These are phyloP conservation scores for Eutolmus rufibarbis DNA, from an alignment of 2,888 invertebrate genomes.

Conservation along the genomic window DNA sequence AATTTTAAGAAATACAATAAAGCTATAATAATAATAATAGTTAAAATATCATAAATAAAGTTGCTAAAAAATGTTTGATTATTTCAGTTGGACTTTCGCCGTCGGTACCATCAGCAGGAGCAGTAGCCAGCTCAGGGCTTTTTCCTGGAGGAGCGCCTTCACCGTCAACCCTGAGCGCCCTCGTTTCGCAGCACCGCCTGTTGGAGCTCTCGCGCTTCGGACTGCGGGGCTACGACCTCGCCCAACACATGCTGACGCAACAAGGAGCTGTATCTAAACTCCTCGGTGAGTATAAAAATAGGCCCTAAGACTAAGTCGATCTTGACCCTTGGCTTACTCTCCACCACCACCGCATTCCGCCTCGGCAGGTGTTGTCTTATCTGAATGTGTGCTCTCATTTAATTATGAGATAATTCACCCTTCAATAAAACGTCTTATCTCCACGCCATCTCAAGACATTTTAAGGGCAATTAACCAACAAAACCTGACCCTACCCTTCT, in stretches of 20 bases:
- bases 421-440: not conserved
- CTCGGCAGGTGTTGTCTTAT: not conserved
- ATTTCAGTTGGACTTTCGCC: slow-evolving; percentile 57
- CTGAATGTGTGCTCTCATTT: not conserved
- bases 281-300: slow-evolving; percentile 72
- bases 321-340: not conserved
- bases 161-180: slow-evolving; percentile 72
- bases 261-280: slow-evolving; percentile 91
- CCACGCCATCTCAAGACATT: slow-evolving; percentile 5
- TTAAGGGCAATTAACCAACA: slow-evolving; percentile 27
- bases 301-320: not conserved
- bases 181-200: slow-evolving; percentile 80
- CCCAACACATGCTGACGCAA: slow-evolving; percentile 88
- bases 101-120: slow-evolving; percentile 60
- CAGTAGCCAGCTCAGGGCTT: slow-evolving; percentile 55
- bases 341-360: not conserved
- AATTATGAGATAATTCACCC: not conserved
- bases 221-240: slow-evolving; percentile 87
- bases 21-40: too few relatives aligned
- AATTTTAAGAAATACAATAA: too few relatives aligned
- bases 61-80: not conserved
- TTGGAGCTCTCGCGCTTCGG: slow-evolving; percentile 82
- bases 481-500: not conserved
- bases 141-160: slow-evolving; percentile 62
- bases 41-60: not conserved